Conservation (phyloP, 2,888 invertebrate species). For the Rotaria socialis region DNA sequence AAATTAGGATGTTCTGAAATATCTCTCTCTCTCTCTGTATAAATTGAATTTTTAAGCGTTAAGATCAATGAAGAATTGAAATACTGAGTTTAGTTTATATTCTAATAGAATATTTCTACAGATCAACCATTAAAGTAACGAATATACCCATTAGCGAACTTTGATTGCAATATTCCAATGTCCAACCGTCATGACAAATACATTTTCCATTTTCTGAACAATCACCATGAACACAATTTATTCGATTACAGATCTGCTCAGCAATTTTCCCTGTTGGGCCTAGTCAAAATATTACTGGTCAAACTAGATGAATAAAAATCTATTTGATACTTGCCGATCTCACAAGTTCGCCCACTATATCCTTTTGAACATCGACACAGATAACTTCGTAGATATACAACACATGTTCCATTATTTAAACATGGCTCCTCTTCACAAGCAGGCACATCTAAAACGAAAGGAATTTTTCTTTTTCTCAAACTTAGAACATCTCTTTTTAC, state of each 20-base stretch:
- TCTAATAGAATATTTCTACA: too few relatives aligned
- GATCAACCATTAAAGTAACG: not conserved
- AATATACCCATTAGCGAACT: not conserved
- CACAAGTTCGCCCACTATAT: conserved; percentile 43
- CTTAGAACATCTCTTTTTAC: not conserved
- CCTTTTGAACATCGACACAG: conserved; percentile 43
- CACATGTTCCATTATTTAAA: conserved; percentile 42
- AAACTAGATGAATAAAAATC: not conserved
- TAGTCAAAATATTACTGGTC: not conserved
- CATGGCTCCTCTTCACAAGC: conserved; percentile 45
- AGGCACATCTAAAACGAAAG: not conserved
- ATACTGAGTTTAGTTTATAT: too few relatives aligned
- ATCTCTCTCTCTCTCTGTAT: too few relatives aligned
- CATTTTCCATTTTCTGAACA: not conserved
- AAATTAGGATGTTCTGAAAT: too few relatives aligned
- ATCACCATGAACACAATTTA: not conserved
- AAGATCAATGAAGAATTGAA: too few relatives aligned
- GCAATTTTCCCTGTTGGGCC: not conserved
- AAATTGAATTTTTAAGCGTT: too few relatives aligned
- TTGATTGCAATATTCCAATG: not conserved
- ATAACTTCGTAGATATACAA: conserved; percentile 37
- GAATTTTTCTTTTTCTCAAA: not conserved
- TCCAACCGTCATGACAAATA: conserved; percentile 11
- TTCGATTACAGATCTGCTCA: not conserved
- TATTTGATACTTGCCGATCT: conserved; percentile 29